Percentiles rank a stretch among this genome's conserved stretches.
phyloP scores from a whole-genome alignment of 2,113 vertebrate genomes.

The Thinocorus orbignyianus region DNA sequence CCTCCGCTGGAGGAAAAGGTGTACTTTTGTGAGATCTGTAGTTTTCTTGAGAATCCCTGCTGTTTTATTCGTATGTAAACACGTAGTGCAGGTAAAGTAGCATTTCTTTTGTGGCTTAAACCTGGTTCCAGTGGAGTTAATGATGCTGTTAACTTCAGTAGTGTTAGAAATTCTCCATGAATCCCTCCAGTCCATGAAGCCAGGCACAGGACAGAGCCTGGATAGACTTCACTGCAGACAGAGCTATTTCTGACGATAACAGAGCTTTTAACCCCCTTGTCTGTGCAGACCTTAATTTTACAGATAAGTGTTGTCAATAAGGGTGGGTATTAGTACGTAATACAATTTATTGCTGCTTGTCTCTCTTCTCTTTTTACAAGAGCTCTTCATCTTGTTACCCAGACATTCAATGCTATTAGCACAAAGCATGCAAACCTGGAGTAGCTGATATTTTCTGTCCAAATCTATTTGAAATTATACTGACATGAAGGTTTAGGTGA shows the following conservation, averaged over 20 bases:
- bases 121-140: not conserved
- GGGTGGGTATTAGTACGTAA: not conserved
- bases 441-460: not conserved
- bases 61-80: not conserved
- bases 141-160: not conserved
- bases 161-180: not conserved
- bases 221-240: not conserved
- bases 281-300: not conserved
- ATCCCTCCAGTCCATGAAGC: not conserved
- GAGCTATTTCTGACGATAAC: not conserved
- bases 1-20: accelerated
- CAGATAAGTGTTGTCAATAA: slow-evolving; percentile 25
- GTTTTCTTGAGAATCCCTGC: not conserved
- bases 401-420: slow-evolving; percentile 13
- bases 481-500: not conserved
- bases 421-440: not conserved
- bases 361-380: not conserved
- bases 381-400: slow-evolving; percentile 48
- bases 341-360: not conserved
- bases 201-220: not conserved
- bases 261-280: slow-evolving; percentile 25
- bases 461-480: not conserved
- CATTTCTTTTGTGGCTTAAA: not conserved
- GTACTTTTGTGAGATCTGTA: not conserved
- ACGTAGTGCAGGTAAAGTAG: accelerated